Evolutionary conservation across 2,888 invertebrate genomes (phyloP), one percentile per base, ranked within the genome.

Genomic region (Megastigmus dorsalis): DNA sequence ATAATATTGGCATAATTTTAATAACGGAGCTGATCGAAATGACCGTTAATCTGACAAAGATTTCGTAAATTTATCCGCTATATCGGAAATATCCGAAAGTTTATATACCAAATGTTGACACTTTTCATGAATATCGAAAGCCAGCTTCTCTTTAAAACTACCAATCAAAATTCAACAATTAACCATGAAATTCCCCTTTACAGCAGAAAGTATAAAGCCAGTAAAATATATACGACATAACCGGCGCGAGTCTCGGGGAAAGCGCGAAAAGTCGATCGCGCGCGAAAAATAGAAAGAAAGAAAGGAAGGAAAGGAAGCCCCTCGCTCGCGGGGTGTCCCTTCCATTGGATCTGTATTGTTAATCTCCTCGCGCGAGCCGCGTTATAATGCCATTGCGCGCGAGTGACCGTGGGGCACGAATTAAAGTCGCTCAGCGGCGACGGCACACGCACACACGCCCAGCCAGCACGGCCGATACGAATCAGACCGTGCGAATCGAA

Each of bases 401-500:
- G 26, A 26, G 65, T 52, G 60, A 54, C 65, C 65, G 41, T 50
- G 55, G 55, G 13, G 55, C 36, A 48, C 28, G 45, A 71, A 71
- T 63, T 55, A 57, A 62, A 55, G 15, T 54, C 54, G 26, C 57
- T 30, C 18, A 5, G n/a, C 7, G 28, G 18, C 13, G n/a, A 26
- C 13, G 28, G 26, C 18, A 18, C 43, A 18, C 2, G 3, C 9
- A 26, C 57, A 20, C 38, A 13, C 41, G 52, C 3, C 30, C 13
- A n/a, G n/a, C n/a, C n/a, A n/a, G n/a, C n/a, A n/a, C n/a, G n/a
- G 28, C 18, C 30, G 10, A 62, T 67, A 50, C 55, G 54, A 70
- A 62, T 77, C 68, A 65, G 57, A 71, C 18, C 74, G 71, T 72
- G 74, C 59, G 76, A 76, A 65, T 45, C n/a, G 48, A 72, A 66